Evolutionary conservation across 2,797 vertebrate species (phyloP).

Genomic region (Tokudaia muenninki): DNA sequence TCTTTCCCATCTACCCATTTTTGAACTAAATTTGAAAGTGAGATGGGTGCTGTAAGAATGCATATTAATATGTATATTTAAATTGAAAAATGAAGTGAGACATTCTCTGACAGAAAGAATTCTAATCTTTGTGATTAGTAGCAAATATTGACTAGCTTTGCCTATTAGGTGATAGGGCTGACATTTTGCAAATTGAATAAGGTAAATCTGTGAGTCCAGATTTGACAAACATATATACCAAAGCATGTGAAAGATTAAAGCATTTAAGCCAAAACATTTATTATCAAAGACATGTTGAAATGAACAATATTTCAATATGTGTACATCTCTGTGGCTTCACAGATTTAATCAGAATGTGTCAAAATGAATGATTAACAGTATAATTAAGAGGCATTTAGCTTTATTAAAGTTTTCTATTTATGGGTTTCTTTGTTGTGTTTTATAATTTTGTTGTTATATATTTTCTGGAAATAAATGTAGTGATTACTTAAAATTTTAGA

Average conservation of each 20-base stretch:
- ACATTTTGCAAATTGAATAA: constrained; percentile 74
- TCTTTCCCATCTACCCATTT: constrained; percentile 45
- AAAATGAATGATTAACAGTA: constrained; percentile 41
- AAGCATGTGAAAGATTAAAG: constrained; percentile 69
- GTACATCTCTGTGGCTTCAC: constrained; percentile 12
- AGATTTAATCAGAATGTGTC: constrained; percentile 56
- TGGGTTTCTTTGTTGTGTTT: background rate
- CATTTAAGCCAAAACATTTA: constrained; percentile 63
- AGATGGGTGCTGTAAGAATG: constrained; percentile 48
- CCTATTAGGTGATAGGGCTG: constrained; percentile 72
- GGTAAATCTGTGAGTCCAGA: constrained; percentile 69
- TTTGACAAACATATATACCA: constrained; percentile 78
- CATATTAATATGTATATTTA: constrained; percentile 77
- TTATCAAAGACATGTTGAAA: constrained; percentile 72
- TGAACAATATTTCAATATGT: constrained; percentile 67
- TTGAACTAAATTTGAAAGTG: constrained; percentile 65
- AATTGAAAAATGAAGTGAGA: constrained; percentile 77
- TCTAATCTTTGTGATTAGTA: constrained; percentile 72
- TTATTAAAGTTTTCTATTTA: background rate
- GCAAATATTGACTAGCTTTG: constrained; percentile 76
- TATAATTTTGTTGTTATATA: background rate
- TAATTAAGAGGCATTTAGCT: constrained; percentile 57
- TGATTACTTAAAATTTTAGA: background rate
- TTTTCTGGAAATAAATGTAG: constrained; percentile 18
- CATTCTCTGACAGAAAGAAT: constrained; percentile 76